Base-by-base conservation (phyloP, 1,140 invertebrate species). In the Panulirus ornatus region DNA sequence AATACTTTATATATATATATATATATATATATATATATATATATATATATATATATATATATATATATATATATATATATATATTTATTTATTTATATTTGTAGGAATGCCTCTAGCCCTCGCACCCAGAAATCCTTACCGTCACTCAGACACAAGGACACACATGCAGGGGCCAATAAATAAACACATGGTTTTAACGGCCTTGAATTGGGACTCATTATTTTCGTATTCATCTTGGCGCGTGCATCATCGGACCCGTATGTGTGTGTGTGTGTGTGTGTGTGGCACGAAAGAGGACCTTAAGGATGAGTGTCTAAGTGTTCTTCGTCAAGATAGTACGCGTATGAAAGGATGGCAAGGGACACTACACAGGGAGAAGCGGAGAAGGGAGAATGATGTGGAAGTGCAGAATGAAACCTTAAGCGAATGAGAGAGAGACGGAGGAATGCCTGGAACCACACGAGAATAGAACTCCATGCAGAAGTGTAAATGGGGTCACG, bases 61-160 rank as follows among this genome's bases (percentile, higher is more conserved):
- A 79, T 47, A 79, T 47, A 79, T 47, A 79, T 47, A 79, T 79
- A 79, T 47, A 79, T 47, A 79, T 47, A 79, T 44, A 79, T 47
- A 44, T 47, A 79, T 47, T 22, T 79, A 79, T 47, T 3, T 79
- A 47, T 47, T 3, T 79, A n/a, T 30, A n/a, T n/a, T n/a, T n/a
- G n/a, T n/a, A n/a, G n/a, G n/a, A n/a, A n/a, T n/a, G n/a, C n/a
- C n/a, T n/a, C n/a, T n/a, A n/a, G n/a, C n/a, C n/a, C n/a, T 16
- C 47, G 3, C 27, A 54, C 47, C 51, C 47, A 81, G 27, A 81
- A 30, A 81, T 44, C 51, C 47, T 51, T 44, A 54, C 47, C 51
- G 14, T 51, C 47, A 81, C 47, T 51, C 47, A 81, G 27, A 81
- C 47, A 81, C 47, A 81, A 30, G 51, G 27, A 81, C 47, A 81